Percentiles rank a stretch among this genome's conserved stretches.
phyloP scores from a whole-genome alignment of 2,797 vertebrate species.

The Cephalopachus bancanus region DNA sequence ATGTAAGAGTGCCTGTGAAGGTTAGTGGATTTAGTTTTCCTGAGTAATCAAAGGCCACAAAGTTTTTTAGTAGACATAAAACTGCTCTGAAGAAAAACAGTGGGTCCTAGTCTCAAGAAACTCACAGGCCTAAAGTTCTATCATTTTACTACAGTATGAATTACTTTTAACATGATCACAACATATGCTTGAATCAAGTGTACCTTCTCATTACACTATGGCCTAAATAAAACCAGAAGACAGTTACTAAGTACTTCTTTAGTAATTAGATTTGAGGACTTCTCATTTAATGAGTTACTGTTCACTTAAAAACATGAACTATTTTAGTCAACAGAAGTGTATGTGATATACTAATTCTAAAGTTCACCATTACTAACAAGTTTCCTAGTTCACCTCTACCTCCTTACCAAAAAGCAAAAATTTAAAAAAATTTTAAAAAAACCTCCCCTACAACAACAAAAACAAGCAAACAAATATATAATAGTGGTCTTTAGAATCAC shows the following conservation, averaged over 20 bases:
- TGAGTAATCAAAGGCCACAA: slow-evolving; percentile 19
- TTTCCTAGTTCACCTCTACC: slow-evolving; percentile 12
- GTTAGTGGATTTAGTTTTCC: slow-evolving; percentile 31
- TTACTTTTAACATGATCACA: slow-evolving; percentile 25
- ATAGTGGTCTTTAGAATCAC: slow-evolving; percentile 26
- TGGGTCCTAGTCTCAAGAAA: slow-evolving; percentile 32
- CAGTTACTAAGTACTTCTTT: slow-evolving; percentile 19
- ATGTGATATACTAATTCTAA: background rate
- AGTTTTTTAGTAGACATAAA: background rate
- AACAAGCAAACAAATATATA: slow-evolving; percentile 56
- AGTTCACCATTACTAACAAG: background rate
- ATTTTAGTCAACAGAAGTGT: slow-evolving; percentile 15
- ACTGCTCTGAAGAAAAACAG: slow-evolving; percentile 33
- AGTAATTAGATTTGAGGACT: slow-evolving; percentile 50
- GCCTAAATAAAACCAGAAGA: slow-evolving; percentile 21
- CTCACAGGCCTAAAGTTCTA: background rate
- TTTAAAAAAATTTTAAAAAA: background rate
- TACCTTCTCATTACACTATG: background rate
- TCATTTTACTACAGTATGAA: slow-evolving; percentile 14
- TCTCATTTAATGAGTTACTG: slow-evolving; percentile 51
- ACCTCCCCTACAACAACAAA: background rate
- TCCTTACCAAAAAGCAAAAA: background rate
- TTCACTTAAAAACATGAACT: slow-evolving; percentile 5
- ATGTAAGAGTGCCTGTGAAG: slow-evolving; percentile 26
- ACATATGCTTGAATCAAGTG: background rate